These are phyloP conservation scores for Drosophila seguyi DNA, from an alignment of 1,140 invertebrate species.

Conservation along the genomic window DNA sequence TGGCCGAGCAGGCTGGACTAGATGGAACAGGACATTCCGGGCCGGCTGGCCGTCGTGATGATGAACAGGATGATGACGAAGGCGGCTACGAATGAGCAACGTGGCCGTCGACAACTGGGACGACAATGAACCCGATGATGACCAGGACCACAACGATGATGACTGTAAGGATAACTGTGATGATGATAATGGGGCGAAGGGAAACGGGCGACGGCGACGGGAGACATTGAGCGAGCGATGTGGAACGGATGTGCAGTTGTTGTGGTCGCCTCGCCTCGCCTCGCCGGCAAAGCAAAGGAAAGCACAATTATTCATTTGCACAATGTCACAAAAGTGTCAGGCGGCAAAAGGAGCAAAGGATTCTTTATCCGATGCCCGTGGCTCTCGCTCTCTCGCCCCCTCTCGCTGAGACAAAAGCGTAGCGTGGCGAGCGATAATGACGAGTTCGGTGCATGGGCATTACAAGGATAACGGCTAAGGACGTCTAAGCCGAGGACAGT, in stretches of 20 bases:
- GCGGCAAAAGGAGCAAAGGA: constrained; percentile 82
- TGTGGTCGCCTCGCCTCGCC: constrained; percentile 61
- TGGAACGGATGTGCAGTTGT: constrained; percentile 82
- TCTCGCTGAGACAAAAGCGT: constrained; percentile 21
- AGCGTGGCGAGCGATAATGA: constrained; percentile 74
- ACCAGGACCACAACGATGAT: constrained; percentile 13
- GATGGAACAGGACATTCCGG: constrained; percentile 31
- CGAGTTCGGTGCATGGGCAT: constrained; percentile 60
- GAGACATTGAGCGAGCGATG: constrained; percentile 79
- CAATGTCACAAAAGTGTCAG: constrained; percentile 82
- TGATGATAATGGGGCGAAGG: constrained; percentile 48
- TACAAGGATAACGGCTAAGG: constrained; percentile 25
- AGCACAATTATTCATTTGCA: constrained; percentile 83
- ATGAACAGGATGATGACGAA: constrained; percentile 34
- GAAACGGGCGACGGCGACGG: not conserved
- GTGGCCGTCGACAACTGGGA: constrained; percentile 68
- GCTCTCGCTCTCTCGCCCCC: not conserved
- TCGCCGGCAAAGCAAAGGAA: constrained; percentile 65
- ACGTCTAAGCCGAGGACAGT: constrained; percentile 6
- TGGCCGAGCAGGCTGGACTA: constrained; percentile 20
- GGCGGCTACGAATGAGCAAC: constrained; percentile 66
- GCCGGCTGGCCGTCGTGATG: constrained; percentile 20
- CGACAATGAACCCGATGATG: constrained; percentile 60
- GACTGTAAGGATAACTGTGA: constrained; percentile 7
- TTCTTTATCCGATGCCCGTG: constrained; percentile 43